Evolutionary conservation across 2,888 invertebrate species (phyloP), one percentile per base, ranked within the genome.

Genomic region (Eilema caniola): DNA sequence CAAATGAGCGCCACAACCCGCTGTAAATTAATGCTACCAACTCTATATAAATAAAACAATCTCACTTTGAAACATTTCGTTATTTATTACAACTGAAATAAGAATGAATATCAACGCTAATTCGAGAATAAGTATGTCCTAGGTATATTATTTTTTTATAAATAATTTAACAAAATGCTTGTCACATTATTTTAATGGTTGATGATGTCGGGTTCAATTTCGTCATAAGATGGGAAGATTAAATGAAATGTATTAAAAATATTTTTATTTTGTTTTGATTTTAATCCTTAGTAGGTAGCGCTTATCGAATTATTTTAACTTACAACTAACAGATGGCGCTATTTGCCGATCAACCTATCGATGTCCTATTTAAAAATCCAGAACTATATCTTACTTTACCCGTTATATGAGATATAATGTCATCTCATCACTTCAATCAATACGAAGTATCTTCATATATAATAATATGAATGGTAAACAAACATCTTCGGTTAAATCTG

Each of bases 1-100:
- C 92, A 98, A 98, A 97, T 98, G 97, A 98, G 85, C 85, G 72
- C 77, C 81, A 80, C 80, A 81, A 83, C 77, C 77, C 73, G 83
- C 83, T 92, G 90, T 92, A 91, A 86, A 92, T 88, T 87, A 89
- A 88, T 88, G 83, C 86, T 86, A 89, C 84, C 86, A 88, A 86
- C 84, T 83, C 85, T 88, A 89, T 91, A 92, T 90, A 92, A 92
- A 92, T 91, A 92, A 92, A 93, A 91, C 85, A 90, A 93, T 93
- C 93, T 93, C 93, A 92, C 84, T 90, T 86, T 88, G 90, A 88
- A 85, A 84, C 83, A 88, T 85, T 85, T 87, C 80, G 73, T 85
- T 83, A 83, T 82, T 82, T 81, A 83, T 80, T 83, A 65, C 68
- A 69, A 80, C 69, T 71, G 62, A 67, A 33, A 62, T 28, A 28